Percentiles rank a stretch among this genome's conserved stretches.
Conservation (phyloP, 2,888 invertebrate species). For the Aporophyla lueneburgensis region DNA sequence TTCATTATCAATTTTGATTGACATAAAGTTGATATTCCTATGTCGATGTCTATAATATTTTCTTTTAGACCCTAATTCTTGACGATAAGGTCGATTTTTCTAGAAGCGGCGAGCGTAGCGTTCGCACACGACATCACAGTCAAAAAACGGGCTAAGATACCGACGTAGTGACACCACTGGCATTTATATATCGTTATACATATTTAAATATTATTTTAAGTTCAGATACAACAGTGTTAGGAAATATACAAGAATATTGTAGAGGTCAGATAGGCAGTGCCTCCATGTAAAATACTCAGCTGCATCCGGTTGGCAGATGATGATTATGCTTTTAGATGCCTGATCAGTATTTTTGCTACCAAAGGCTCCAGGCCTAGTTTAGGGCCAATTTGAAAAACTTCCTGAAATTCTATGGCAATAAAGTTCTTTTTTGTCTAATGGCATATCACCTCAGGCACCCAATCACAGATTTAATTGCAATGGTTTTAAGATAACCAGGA, state of each 20-base stretch:
- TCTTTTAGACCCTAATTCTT: conserved; percentile 14
- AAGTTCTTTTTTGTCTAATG: neutral
- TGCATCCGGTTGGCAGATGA: neutral
- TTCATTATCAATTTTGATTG: conserved; percentile 12
- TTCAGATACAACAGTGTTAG: conserved; percentile 13
- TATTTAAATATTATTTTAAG: conserved; percentile 9
- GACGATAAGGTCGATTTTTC: conserved; percentile 31
- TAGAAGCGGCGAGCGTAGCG: conserved; percentile 54
- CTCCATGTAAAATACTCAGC: neutral
- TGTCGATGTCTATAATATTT: conserved; percentile 13
- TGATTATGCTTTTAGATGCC: neutral
- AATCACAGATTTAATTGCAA: conserved; percentile 1
- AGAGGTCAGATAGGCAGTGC: neutral
- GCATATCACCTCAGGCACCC: no score
- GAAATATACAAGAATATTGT: conserved; percentile 8
- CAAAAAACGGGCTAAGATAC: conserved; percentile 59
- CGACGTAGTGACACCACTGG: conserved; percentile 57
- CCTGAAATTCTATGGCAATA: neutral
- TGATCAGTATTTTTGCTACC: neutral
- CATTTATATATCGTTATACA: conserved; percentile 20
- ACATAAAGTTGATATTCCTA: conserved; percentile 17
- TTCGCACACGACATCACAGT: conserved; percentile 67
- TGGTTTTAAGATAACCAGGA: neutral
- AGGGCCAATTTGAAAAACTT: neutral
- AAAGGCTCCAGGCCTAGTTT: neutral